Conservation (phyloP, 2,113 vertebrate genomes). For the Penelope pileata region DNA sequence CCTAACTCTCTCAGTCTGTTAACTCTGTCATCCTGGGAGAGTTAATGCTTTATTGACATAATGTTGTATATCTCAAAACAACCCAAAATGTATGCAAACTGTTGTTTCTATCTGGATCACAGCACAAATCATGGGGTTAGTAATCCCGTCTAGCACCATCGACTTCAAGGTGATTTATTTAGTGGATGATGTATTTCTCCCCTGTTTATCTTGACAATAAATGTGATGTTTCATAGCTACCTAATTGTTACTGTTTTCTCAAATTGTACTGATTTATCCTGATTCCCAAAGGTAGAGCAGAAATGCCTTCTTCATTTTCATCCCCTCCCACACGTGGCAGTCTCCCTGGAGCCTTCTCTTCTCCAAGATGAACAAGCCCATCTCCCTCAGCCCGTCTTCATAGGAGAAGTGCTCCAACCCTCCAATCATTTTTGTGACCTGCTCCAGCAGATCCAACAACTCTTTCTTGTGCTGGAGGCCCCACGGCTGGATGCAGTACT, state of each 20-base stretch:
- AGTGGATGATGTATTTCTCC: background rate
- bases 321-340: background rate
- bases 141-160: background rate
- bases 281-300: constrained; percentile 3
- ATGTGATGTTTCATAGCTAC: background rate
- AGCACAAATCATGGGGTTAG: background rate
- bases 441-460: too few species aligned
- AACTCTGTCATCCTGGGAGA: too few species aligned
- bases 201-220: background rate
- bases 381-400: too few species aligned
- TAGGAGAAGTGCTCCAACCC: too few species aligned
- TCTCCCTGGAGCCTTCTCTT: too few species aligned
- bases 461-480: too few species aligned
- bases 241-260: constrained; percentile 7
- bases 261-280: background rate
- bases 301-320: constrained; percentile 10
- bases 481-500: too few species aligned
- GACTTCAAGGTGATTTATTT: background rate
- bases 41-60: background rate
- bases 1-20: too few species aligned
- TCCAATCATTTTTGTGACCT: too few species aligned
- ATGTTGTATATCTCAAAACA: background rate
- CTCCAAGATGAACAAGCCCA: too few species aligned
- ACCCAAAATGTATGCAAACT: background rate
- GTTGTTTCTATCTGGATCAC: background rate